phyloP scores from a whole-genome alignment of 2,113 vertebrate species.

The Coturnix japonica region DNA sequence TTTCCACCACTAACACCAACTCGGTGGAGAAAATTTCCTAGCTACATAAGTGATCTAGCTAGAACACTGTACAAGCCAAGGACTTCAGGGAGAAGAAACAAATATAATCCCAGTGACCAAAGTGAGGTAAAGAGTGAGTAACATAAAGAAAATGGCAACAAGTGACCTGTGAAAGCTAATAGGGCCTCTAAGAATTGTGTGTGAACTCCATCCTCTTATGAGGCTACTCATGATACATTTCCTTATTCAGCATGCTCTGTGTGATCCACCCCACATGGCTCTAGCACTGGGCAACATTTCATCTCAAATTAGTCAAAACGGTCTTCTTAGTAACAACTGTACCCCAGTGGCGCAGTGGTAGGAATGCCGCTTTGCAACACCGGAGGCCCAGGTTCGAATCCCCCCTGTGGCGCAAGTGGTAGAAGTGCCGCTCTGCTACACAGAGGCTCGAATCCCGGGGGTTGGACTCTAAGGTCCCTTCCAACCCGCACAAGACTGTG shows the following conservation, averaged over 20 bases:
- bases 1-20: neutral
- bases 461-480: too few relatives aligned
- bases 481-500: too few relatives aligned
- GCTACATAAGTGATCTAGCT: neutral
- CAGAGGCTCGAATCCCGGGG: too few relatives aligned
- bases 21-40: neutral
- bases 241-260: neutral
- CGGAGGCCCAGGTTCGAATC: too few relatives aligned
- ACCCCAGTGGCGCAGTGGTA: too few relatives aligned
- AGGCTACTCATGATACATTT: neutral
- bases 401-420: too few relatives aligned
- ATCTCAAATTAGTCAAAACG: neutral
- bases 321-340: neutral
- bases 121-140: neutral
- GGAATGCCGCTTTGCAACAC: too few relatives aligned
- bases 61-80: neutral
- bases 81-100: slow-evolving; percentile 6
- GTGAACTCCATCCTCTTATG: neutral
- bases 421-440: too few relatives aligned
- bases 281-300: neutral
- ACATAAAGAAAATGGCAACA: neutral
- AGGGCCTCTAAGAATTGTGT: neutral
- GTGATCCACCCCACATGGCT: neutral
- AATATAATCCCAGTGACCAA: neutral
- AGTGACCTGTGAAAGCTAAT: neutral